A percentile compares a stretch with the other conserved stretches of the same genome.
phyloP scores from a whole-genome alignment of 2,797 vertebrate genomes.

The Eospalax fontanierii region DNA sequence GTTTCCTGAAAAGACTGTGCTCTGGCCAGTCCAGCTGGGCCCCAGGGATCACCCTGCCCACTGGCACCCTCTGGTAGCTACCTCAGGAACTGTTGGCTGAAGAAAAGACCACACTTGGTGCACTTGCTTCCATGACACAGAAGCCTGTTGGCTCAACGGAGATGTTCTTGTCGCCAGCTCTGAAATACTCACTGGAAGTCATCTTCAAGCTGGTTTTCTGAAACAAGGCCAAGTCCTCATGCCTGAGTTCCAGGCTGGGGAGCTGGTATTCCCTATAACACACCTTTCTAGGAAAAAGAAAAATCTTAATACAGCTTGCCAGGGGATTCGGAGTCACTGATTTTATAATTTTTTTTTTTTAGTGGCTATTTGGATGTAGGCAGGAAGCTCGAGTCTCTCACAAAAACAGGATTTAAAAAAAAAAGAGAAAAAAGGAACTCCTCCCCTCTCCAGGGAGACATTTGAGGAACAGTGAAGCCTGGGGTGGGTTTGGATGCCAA shows the following conservation, averaged over 20 bases:
- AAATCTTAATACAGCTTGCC: constrained; percentile 72
- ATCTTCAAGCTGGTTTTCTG: constrained; percentile 76
- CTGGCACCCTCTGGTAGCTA: constrained; percentile 15
- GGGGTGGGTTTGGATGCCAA: constrained; percentile 68
- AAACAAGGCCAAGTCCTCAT: constrained; percentile 69
- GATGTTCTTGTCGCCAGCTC: constrained; percentile 72
- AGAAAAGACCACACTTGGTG: not conserved
- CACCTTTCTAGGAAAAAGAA: constrained; percentile 71
- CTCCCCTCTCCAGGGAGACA: constrained; percentile 44
- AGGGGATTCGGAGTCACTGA: constrained; percentile 49
- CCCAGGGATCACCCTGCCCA: not conserved
- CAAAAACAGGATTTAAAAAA: constrained; percentile 23
- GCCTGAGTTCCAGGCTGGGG: not conserved
- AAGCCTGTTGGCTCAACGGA: constrained; percentile 48
- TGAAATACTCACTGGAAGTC: constrained; percentile 56
- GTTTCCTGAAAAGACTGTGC: constrained; percentile 33
- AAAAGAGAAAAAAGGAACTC: constrained; percentile 38
- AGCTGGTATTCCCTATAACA: constrained; percentile 34
- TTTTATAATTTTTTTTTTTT: too few relatives aligned
- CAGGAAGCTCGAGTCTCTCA: constrained; percentile 72
- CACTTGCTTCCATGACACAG: constrained; percentile 5
- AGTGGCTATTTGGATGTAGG: constrained; percentile 63
- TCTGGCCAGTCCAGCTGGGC: not conserved
- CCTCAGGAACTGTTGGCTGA: not conserved
- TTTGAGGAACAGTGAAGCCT: constrained; percentile 44